A percentile compares a stretch with the other conserved stretches of the same genome.
These are phyloP conservation scores for Euwallacea fornicatus DNA, from an alignment of 1,140 invertebrate genomes.

Conservation along the genomic window DNA sequence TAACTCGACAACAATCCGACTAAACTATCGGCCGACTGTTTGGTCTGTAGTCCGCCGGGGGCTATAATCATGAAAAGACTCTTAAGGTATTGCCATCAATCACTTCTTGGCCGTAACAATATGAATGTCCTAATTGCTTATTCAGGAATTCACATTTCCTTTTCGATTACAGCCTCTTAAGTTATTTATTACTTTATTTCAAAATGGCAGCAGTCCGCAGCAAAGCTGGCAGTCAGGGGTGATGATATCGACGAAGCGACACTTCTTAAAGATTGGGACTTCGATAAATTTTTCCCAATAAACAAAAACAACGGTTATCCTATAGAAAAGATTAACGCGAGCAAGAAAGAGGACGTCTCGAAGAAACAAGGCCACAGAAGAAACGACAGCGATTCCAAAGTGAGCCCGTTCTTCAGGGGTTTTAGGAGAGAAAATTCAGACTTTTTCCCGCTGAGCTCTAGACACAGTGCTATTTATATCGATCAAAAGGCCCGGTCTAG, in stretches of 20 bases:
- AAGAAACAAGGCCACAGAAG: conserved; percentile 58
- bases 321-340: conserved; percentile 49
- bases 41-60: no score
- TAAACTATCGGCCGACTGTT: no score
- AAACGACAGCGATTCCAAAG: conserved; percentile 70
- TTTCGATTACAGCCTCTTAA: conserved; percentile 6
- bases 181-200: conserved; percentile 4
- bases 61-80: no score
- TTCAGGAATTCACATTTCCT: neutral
- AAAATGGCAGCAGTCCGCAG: conserved; percentile 47
- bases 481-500: conserved; percentile 60
- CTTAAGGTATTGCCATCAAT: no score
- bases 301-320: conserved; percentile 53
- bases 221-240: conserved; percentile 46
- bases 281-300: conserved; percentile 76
- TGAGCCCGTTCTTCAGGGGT: conserved; percentile 71
- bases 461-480: conserved; percentile 71
- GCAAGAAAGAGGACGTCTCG: conserved; percentile 49
- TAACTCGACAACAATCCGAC: no score
- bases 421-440: conserved; percentile 81
- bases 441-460: conserved; percentile 69
- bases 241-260: conserved; percentile 70
- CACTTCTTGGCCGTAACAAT: neutral
- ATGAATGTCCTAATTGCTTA: neutral
- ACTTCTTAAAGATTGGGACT: conserved; percentile 80